phyloP scores from a whole-genome alignment of 2,113 vertebrate genomes.

The Mesoclemmys tuberculata region DNA sequence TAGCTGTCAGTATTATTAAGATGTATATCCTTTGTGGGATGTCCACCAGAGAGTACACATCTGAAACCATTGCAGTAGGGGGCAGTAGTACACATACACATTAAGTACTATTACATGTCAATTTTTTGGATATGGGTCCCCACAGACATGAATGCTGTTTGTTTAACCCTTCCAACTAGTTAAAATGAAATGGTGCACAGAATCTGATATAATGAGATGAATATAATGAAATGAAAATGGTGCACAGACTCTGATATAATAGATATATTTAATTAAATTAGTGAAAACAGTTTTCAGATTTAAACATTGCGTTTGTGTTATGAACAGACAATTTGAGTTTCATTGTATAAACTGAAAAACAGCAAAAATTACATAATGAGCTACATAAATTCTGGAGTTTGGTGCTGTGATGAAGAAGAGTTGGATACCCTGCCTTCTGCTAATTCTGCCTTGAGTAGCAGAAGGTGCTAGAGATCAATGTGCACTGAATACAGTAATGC shows the following conservation, averaged over 20 bases:
- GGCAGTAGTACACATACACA: neutral
- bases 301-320: neutral
- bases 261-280: neutral
- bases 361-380: neutral
- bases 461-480: neutral
- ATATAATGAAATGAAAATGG: neutral
- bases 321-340: neutral
- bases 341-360: neutral
- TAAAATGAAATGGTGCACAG: neutral
- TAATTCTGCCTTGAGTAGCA: neutral
- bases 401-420: neutral
- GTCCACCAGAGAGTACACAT: neutral
- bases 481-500: too few relatives aligned
- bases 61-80: neutral
- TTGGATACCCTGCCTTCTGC: rapidly evolving
- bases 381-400: neutral
- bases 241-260: neutral
- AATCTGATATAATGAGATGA: neutral
- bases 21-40: neutral
- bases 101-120: neutral
- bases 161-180: neutral
- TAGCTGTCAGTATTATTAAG: neutral
- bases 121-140: neutral
- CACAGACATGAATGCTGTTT: neutral
- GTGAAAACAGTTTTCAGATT: neutral